A percentile compares a stretch with the other conserved stretches of the same genome.
Evolutionary conservation across 2,113 vertebrate species (phyloP).

Genomic region (Orientallactaga bullata): DNA sequence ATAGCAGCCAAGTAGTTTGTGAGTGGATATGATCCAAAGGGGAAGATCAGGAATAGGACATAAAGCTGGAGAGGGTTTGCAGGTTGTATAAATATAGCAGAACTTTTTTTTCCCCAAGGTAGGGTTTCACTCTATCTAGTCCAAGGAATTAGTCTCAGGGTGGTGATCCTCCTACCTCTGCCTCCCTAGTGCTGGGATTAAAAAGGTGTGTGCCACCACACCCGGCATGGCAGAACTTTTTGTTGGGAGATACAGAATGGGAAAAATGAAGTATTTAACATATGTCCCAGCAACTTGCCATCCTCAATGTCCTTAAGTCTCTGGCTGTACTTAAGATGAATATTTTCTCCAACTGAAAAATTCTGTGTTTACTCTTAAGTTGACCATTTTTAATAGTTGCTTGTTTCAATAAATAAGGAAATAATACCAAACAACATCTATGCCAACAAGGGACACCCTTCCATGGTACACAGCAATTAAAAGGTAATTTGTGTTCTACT

Average conservation of each 20-base stretch:
- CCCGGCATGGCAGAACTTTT: not conserved
- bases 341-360: not conserved
- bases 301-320: not conserved
- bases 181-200: no score
- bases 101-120: no score
- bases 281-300: not conserved
- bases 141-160: no score
- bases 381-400: not conserved
- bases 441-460: not conserved
- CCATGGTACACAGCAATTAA: not conserved
- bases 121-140: no score
- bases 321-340: not conserved
- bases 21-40: not conserved
- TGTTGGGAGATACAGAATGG: not conserved
- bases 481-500: not conserved
- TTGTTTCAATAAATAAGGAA: slow-evolving; percentile 12
- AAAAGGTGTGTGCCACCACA: no score
- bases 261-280: not conserved
- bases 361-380: not conserved
- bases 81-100: not conserved
- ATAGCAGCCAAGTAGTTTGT: not conserved
- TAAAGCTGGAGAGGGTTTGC: not conserved
- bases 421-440: not conserved
- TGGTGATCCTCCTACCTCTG: no score
- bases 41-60: not conserved